Conservation (phyloP, 2,888 invertebrate genomes). For the Trileptium ribeirensis region DNA sequence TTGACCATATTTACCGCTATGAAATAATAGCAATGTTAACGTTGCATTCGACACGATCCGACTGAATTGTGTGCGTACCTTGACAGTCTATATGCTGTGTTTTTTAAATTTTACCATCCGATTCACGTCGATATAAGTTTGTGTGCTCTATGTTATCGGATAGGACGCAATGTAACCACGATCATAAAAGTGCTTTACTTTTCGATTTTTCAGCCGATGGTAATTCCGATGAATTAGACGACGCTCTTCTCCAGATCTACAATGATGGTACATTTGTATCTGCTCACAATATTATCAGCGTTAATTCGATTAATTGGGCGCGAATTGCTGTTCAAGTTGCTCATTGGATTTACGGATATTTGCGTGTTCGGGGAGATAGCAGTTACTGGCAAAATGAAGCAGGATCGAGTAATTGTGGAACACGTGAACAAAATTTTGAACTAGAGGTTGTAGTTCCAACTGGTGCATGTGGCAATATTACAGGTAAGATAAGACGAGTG, state of each 20-base stretch:
- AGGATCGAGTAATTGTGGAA: no score
- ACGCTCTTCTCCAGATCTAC: conserved; percentile 53
- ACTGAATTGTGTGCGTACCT: no score
- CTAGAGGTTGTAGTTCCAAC: conserved; percentile 53
- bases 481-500: no score
- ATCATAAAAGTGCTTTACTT: not conserved
- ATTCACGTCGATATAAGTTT: no score
- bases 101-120: no score
- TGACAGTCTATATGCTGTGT: no score
- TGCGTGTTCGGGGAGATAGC: conserved; percentile 43
- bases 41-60: no score
- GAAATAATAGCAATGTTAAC: no score
- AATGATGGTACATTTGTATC: conserved; percentile 48
- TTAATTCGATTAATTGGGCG: conserved; percentile 57
- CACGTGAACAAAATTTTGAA: conserved; percentile 46
- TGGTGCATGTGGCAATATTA: conserved; percentile 56
- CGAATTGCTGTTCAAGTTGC: conserved; percentile 55
- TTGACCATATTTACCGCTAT: no score
- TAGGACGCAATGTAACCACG: no score
- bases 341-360: conserved; percentile 54
- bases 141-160: no score
- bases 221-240: conserved; percentile 55
- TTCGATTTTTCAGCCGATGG: conserved; percentile 52
- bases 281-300: conserved; percentile 45
- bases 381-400: conserved; percentile 34